These are phyloP conservation scores for Leptoclinus maculatus DNA, from an alignment of 2,797 vertebrate genomes.

Conservation along the genomic window DNA sequence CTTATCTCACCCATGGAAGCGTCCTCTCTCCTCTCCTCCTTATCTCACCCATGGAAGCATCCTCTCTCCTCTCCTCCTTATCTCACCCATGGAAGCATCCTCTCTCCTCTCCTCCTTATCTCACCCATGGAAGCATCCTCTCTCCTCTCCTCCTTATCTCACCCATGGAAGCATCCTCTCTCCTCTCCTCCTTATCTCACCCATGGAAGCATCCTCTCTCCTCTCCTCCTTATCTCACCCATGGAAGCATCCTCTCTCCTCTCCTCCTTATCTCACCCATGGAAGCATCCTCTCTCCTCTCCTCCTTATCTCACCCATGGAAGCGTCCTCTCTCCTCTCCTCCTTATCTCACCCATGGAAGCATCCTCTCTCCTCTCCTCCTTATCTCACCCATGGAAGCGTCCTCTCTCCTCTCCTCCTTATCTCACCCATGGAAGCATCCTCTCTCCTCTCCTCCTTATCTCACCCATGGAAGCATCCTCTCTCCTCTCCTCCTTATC, in stretches of 20 bases:
- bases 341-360: slow-evolving; percentile 93
- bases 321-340: slow-evolving; percentile 95
- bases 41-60: slow-evolving; percentile 91
- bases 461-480: slow-evolving; percentile 94
- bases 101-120: slow-evolving; percentile 92
- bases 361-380: slow-evolving; percentile 95
- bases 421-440: slow-evolving; percentile 91
- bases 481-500: slow-evolving; percentile 92
- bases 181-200: slow-evolving; percentile 93
- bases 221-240: slow-evolving; percentile 93
- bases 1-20: slow-evolving; percentile 92
- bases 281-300: slow-evolving; percentile 95
- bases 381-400: slow-evolving; percentile 92
- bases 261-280: slow-evolving; percentile 92
- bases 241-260: slow-evolving; percentile 95
- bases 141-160: slow-evolving; percentile 91
- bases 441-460: slow-evolving; percentile 95
- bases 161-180: slow-evolving; percentile 95
- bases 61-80: slow-evolving; percentile 95
- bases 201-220: slow-evolving; percentile 95
- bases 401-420: slow-evolving; percentile 96
- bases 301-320: slow-evolving; percentile 92
- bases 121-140: slow-evolving; percentile 94
- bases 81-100: slow-evolving; percentile 94
- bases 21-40: slow-evolving; percentile 96